Conservation (phyloP, 2,113 vertebrate genomes). For the Entomyzon cyanotis region DNA sequence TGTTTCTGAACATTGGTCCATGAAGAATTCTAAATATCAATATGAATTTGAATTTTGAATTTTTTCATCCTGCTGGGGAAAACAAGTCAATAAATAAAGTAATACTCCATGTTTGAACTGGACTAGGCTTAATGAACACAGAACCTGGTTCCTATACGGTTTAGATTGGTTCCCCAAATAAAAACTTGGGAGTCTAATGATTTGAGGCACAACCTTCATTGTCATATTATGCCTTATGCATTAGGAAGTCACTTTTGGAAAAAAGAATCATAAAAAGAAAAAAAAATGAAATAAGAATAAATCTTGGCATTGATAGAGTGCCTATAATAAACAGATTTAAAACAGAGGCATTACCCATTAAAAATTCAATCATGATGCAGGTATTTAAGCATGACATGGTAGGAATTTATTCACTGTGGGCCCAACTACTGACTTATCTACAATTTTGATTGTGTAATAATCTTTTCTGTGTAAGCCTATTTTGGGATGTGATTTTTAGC, state of each 20-base stretch:
- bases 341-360: not conserved
- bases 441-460: not conserved
- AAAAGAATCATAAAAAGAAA: not conserved
- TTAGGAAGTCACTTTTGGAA: not conserved
- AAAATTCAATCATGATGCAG: not conserved
- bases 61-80: not conserved
- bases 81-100: not conserved
- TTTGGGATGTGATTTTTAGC: not conserved
- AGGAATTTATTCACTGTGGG: not conserved
- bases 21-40: not conserved
- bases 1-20: not conserved
- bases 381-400: not conserved
- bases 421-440: not conserved
- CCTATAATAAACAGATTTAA: not conserved
- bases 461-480: not conserved
- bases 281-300: not conserved
- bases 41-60: not conserved
- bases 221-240: not conserved
- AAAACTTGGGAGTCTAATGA: not conserved
- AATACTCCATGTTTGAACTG: not conserved
- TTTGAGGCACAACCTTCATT: not conserved
- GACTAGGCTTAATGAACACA: not conserved
- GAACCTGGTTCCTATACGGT: not conserved
- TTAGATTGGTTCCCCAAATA: not conserved
- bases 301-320: not conserved